These are phyloP conservation scores for Monarcha castaneiventris DNA, from an alignment of 2,113 vertebrate genomes.

Conservation along the genomic window DNA sequence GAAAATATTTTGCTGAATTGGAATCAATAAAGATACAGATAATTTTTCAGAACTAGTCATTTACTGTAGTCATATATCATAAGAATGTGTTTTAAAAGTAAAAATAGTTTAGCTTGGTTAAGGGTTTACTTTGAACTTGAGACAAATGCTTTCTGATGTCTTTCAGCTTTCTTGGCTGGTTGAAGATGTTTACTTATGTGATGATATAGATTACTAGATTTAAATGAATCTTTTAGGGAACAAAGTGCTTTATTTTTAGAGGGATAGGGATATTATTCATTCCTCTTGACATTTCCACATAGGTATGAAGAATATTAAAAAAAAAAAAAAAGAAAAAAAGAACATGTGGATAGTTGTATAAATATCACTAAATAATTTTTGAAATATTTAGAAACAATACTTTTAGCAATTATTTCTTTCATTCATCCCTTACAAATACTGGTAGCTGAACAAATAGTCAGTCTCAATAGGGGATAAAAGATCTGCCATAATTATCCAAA, in stretches of 20 bases:
- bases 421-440: neutral
- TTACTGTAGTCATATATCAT: neutral
- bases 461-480: neutral
- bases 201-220: neutral
- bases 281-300: neutral
- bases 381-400: neutral
- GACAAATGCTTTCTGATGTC: neutral
- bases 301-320: neutral
- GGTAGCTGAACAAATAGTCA: neutral
- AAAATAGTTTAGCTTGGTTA: neutral
- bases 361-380: neutral
- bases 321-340: neutral
- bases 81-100: neutral
- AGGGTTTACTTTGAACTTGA: neutral
- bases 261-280: neutral
- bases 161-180: neutral
- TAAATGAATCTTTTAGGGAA: neutral
- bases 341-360: neutral
- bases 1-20: neutral
- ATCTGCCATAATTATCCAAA: neutral
- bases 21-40: neutral
- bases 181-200: neutral
- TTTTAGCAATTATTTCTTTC: neutral
- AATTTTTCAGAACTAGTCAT: neutral
- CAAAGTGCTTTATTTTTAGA: neutral